Percentiles rank a stretch among this genome's conserved stretches.
These are phyloP conservation scores for Erythrocercus mccallii DNA, from an alignment of 2,113 vertebrate genomes.

Conservation along the genomic window DNA sequence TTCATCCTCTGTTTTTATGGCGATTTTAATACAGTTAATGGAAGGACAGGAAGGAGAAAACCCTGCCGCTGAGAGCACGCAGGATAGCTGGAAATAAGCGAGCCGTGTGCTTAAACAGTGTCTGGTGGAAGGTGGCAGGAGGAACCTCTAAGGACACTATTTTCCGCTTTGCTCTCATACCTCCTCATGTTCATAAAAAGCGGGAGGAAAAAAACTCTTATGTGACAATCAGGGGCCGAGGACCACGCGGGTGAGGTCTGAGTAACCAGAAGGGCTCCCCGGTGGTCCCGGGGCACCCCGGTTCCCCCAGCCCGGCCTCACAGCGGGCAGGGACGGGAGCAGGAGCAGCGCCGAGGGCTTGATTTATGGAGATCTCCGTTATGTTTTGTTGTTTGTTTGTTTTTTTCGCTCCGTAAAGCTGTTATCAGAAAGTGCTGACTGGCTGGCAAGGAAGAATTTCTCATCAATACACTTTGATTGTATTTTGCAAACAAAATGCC, in stretches of 20 bases:
- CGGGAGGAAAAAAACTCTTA: fast-evolving
- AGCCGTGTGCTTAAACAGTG: background rate
- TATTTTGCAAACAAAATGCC: conserved; percentile 81
- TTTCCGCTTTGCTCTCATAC: background rate
- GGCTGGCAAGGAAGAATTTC: conserved; percentile 72
- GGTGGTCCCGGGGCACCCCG: too few relatives aligned
- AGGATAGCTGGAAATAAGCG: background rate
- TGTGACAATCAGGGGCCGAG: fast-evolving
- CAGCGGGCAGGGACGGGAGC: background rate
- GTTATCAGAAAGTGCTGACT: conserved; percentile 82
- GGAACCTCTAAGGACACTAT: fast-evolving
- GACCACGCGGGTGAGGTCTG: fast-evolving
- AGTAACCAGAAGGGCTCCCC: background rate
- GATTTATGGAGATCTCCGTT: conserved; percentile 65
- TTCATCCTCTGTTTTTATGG: fast-evolving
- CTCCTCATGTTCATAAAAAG: background rate
- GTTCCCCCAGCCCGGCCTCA: conserved; percentile 5
- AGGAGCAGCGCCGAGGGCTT: background rate
- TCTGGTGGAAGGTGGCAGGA: background rate
- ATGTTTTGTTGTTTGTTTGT: background rate
- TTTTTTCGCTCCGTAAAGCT: conserved; percentile 34
- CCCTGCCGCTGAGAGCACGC: background rate
- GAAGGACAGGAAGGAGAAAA: background rate
- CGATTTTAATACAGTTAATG: background rate
- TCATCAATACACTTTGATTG: conserved; percentile 79